Evolutionary conservation across 1,140 invertebrate species (phyloP).

Genomic region (Ruditapes philippinarum): DNA sequence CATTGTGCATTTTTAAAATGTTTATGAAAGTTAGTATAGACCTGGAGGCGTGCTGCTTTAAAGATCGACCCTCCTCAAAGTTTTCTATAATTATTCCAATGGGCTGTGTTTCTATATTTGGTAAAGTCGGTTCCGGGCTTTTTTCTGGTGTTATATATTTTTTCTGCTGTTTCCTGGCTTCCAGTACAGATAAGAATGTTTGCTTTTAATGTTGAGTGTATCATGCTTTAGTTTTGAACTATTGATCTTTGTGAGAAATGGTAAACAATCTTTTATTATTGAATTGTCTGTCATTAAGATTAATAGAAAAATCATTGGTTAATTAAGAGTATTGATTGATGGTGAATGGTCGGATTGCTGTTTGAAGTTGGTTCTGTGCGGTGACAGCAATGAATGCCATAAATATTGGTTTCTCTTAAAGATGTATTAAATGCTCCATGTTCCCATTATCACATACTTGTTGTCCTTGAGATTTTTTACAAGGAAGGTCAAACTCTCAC

Average conservation of each 20-base stretch:
- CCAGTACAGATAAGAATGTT: conserved; percentile 12
- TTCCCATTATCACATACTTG: too few species aligned
- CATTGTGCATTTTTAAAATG: too few species aligned
- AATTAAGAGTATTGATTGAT: conserved; percentile 7
- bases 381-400: background rate
- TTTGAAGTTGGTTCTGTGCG: background rate
- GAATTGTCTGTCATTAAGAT: background rate
- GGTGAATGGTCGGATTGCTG: background rate
- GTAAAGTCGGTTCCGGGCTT: background rate
- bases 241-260: background rate
- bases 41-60: too few species aligned
- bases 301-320: conserved; percentile 22
- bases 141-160: background rate
- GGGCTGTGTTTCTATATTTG: background rate
- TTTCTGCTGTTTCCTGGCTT: background rate
- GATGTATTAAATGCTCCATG: background rate
- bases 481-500: too few species aligned
- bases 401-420: background rate
- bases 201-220: conserved; percentile 16
- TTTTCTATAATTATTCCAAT: background rate
- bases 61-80: background rate
- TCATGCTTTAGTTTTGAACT: background rate
- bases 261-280: conserved; percentile 24
- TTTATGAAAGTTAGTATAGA: too few species aligned
- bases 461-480: too few species aligned